phyloP scores from a whole-genome alignment of 2,113 vertebrate species.

The Atherinomorus stipes region DNA sequence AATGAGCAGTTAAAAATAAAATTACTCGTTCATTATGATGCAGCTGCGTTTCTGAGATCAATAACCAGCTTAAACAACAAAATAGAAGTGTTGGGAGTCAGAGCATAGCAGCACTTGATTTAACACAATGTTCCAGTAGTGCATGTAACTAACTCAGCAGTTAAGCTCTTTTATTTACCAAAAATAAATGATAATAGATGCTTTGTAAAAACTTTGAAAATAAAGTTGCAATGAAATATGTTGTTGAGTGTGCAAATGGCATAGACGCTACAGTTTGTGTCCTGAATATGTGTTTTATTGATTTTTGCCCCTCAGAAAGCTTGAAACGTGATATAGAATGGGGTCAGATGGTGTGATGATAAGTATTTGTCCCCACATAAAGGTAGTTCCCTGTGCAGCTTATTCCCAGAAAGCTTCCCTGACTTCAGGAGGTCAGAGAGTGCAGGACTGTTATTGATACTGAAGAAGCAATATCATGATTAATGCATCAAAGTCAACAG shows the following conservation, averaged over 20 bases:
- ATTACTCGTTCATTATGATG: no score
- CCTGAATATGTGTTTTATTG: background rate
- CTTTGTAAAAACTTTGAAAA: background rate
- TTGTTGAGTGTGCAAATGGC: background rate
- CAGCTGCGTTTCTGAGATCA: no score
- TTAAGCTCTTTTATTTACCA: no score
- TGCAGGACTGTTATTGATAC: background rate
- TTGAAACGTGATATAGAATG: background rate
- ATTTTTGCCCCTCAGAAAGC: background rate
- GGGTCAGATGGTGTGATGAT: background rate
- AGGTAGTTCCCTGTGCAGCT: background rate
- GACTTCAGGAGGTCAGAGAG: background rate
- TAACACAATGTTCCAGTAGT: no score
- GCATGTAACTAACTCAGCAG: no score
- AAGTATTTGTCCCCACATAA: background rate
- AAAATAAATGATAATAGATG: no score
- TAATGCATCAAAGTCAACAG: background rate
- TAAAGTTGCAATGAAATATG: background rate
- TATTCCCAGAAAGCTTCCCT: background rate
- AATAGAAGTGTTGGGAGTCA: no score
- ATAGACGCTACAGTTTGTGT: background rate
- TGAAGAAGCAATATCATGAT: background rate
- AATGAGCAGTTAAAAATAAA: no score
- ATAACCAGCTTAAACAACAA: no score
- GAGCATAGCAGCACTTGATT: no score